Evolutionary conservation across 2,888 invertebrate species (phyloP).

Genomic region (Morpho achilles): DNA sequence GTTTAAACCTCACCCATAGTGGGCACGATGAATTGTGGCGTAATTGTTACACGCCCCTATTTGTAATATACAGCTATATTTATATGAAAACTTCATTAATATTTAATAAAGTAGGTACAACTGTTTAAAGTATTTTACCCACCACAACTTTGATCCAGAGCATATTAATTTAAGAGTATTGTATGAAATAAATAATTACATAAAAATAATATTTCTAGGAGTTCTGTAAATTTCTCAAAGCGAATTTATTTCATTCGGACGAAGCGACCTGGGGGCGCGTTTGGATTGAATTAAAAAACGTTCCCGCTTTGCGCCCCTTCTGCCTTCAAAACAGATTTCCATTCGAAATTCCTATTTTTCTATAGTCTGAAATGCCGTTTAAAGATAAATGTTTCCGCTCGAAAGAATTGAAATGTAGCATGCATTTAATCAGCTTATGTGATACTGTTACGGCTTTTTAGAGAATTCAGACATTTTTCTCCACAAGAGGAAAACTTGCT

Average conservation of each 20-base stretch:
- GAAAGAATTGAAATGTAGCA: conserved; percentile 23
- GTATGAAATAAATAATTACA: conserved; percentile 8
- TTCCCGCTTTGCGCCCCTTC: conserved; percentile 39
- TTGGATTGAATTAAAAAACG: conserved; percentile 69
- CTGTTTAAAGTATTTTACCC: too few relatives aligned
- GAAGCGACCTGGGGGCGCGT: conserved; percentile 62
- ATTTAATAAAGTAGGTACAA: too few relatives aligned
- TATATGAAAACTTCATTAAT: too few relatives aligned
- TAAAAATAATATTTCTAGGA: conserved; percentile 39
- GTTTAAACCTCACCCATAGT: too few relatives aligned
- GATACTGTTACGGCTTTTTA: conserved; percentile 4
- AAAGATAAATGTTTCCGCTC: conserved; percentile 25
- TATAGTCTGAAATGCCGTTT: conserved; percentile 23
- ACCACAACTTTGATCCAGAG: too few relatives aligned
- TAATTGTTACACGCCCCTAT: too few relatives aligned
- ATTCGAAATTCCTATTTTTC: conserved; percentile 51
- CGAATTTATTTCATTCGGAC: conserved; percentile 33
- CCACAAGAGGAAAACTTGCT: too few relatives aligned
- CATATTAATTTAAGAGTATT: background rate
- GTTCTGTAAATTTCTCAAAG: conserved; percentile 37
- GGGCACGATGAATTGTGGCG: too few relatives aligned
- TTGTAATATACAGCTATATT: too few relatives aligned
- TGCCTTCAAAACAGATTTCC: conserved; percentile 52
- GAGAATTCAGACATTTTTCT: background rate
- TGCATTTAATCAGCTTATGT: conserved; percentile 20